A percentile compares a stretch with the other conserved stretches of the same genome.
Conservation (phyloP, 1,140 invertebrate genomes). For the Himalopsyche phryganea region DNA sequence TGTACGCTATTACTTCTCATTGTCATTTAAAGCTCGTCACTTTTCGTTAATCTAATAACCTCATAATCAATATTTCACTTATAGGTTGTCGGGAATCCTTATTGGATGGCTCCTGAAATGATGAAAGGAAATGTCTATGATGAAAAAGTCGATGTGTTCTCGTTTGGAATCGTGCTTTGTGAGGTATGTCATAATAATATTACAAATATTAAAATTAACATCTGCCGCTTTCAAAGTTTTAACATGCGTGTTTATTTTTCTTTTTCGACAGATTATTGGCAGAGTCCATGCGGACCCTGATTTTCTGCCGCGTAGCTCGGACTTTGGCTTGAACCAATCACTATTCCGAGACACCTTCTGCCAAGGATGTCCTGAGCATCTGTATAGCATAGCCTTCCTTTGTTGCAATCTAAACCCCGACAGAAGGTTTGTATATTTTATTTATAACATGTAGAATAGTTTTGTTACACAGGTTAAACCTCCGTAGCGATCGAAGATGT, state of each 20-base stretch:
- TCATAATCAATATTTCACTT: too few species aligned
- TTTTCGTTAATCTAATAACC: too few species aligned
- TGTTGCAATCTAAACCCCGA: constrained; percentile 88
- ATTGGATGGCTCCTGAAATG: constrained; percentile 99
- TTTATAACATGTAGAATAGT: too few species aligned
- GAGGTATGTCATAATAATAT: constrained; percentile 61
- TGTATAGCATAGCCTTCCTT: constrained; percentile 83
- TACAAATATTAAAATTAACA: too few species aligned
- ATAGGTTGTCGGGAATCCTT: constrained; percentile 86
- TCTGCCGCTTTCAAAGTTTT: too few species aligned
- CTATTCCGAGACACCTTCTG: constrained; percentile 88
- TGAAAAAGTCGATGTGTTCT: constrained; percentile 96
- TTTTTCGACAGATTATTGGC: constrained; percentile 77
- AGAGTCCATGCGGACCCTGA: constrained; percentile 91
- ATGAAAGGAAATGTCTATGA: constrained; percentile 95
- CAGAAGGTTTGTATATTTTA: constrained; percentile 63
- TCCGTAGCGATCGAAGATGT: too few species aligned
- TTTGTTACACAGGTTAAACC: too few species aligned
- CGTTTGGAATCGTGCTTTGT: constrained; percentile 93
- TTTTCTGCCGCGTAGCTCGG: constrained; percentile 80
- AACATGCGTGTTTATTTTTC: neutral
- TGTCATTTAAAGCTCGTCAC: too few species aligned
- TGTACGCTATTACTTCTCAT: too few species aligned
- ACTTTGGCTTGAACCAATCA: constrained; percentile 87
- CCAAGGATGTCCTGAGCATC: constrained; percentile 78